Evolutionary conservation across 2,113 vertebrate genomes (phyloP).

Genomic region (Poeciliopsis prolifica): DNA sequence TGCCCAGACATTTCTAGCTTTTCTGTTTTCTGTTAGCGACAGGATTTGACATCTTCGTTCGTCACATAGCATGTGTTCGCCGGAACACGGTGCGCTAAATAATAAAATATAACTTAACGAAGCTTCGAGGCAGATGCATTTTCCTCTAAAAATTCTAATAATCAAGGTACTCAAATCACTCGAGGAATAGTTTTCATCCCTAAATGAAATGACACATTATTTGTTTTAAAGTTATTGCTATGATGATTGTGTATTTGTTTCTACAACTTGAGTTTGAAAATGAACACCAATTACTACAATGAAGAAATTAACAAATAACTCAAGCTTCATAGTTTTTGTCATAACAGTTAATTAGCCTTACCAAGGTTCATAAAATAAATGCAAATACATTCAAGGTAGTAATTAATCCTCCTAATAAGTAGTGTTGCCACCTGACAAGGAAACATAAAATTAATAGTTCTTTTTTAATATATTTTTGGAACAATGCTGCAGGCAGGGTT

Average conservation of each 20-base stretch:
- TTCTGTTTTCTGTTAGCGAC: no score
- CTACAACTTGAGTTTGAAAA: neutral
- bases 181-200: no score
- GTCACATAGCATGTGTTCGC: no score
- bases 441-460: neutral
- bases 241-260: neutral
- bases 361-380: neutral
- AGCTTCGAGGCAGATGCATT: no score
- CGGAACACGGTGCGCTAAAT: no score
- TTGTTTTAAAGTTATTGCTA: neutral
- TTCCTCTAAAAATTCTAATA: no score
- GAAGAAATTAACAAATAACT: neutral
- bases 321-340: neutral
- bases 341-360: neutral
- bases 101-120: no score
- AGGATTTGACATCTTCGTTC: no score
- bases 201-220: no score
- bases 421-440: neutral
- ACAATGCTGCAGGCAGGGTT: neutral
- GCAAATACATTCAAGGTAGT: neutral
- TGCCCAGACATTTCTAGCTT: no score
- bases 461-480: neutral
- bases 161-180: no score
- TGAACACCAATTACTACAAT: neutral
- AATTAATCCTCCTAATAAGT: neutral